These are phyloP conservation scores for Biston stratarius DNA, from an alignment of 2,888 invertebrate species.

Conservation along the genomic window DNA sequence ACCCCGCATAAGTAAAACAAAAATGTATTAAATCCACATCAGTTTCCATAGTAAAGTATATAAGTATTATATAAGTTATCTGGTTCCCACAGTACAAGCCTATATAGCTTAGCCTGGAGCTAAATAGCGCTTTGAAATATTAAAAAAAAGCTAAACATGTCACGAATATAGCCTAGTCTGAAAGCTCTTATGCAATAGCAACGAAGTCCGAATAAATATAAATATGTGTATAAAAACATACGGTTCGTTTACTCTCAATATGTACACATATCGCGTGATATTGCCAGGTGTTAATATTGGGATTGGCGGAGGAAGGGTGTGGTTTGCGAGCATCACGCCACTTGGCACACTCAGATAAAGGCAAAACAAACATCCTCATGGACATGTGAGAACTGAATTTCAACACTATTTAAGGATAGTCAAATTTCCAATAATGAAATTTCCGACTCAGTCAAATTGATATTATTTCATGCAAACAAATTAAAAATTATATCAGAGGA, in stretches of 20 bases:
- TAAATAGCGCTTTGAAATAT: too few species aligned
- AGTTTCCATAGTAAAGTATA: too few species aligned
- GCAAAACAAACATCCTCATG: conserved; percentile 47
- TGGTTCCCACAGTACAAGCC: too few species aligned
- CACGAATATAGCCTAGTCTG: not conserved
- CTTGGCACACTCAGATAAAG: conserved; percentile 59
- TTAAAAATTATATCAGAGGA: too few species aligned
- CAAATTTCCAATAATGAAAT: not conserved
- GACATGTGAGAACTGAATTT: conserved; percentile 23
- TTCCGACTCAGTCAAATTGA: not conserved
- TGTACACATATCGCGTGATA: conserved; percentile 26
- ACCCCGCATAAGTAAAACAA: too few species aligned
- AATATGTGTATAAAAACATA: not conserved
- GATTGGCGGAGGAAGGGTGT: conserved; percentile 49
- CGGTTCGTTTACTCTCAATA: conserved; percentile 23
- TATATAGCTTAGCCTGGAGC: too few species aligned
- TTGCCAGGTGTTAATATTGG: conserved; percentile 40
- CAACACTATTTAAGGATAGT: conserved; percentile 1
- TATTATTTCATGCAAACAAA: not conserved
- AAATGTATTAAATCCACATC: too few species aligned
- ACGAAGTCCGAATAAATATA: conserved; percentile 12
- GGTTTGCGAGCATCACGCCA: conserved; percentile 53
- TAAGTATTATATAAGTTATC: too few species aligned
- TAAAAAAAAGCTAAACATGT: not conserved
- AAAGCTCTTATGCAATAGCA: conserved; percentile 2